These are phyloP conservation scores for Psilanteris sp. DNA, from an alignment of 1,140 invertebrate genomes.

Conservation along the genomic window DNA sequence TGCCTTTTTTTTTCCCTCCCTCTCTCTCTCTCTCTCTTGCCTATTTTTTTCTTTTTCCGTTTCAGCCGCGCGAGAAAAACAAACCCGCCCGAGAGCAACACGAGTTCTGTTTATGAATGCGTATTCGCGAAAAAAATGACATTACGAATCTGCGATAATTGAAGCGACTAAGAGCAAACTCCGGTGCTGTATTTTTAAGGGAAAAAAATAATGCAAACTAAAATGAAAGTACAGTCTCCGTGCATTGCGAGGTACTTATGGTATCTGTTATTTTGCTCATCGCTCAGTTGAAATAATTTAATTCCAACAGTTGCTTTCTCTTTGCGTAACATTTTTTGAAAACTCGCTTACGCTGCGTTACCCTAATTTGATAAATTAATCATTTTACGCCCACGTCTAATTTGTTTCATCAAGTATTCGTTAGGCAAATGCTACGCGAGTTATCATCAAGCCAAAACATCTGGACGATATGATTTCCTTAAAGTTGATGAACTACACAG, in stretches of 20 bases:
- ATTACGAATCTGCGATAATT: conserved; percentile 36
- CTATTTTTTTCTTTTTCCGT: too few species aligned
- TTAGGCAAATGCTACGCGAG: conserved; percentile 12
- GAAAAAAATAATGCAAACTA: conserved; percentile 21
- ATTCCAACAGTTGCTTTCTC: conserved; percentile 24
- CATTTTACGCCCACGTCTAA: conserved; percentile 16
- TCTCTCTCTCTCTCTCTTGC: too few species aligned
- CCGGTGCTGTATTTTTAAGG: too few species aligned
- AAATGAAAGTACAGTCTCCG: too few species aligned
- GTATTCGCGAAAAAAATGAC: conserved; percentile 17
- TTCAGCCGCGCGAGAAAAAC: conserved; percentile 11
- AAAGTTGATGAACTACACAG: conserved; percentile 38
- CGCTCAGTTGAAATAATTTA: conserved; percentile 41
- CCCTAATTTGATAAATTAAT: conserved; percentile 46
- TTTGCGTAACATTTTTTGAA: conserved; percentile 2
- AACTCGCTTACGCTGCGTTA: conserved; percentile 6
- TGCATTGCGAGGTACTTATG: conserved; percentile 1
- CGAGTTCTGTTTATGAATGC: conserved; percentile 21
- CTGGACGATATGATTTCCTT: conserved; percentile 37
- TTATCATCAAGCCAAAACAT: conserved; percentile 32
- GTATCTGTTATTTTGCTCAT: conserved; percentile 41
- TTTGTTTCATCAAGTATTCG: conserved; percentile 30
- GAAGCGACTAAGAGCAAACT: conserved; percentile 22
- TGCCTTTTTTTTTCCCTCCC: background rate
- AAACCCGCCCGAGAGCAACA: background rate